Evolutionary conservation across 2,888 invertebrate genomes (phyloP).

Genomic region (Palloptera scutellata): DNA sequence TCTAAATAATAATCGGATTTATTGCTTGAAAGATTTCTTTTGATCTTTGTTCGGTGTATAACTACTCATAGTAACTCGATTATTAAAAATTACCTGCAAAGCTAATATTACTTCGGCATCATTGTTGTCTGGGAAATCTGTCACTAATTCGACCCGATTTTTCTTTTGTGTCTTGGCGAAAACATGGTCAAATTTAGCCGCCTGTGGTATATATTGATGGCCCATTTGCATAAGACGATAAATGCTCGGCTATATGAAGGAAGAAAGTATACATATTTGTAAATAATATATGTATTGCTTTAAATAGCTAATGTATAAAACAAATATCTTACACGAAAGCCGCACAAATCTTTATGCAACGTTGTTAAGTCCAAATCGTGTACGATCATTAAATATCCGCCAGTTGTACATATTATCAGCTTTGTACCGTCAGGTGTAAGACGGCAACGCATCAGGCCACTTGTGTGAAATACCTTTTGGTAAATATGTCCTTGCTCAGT

Average conservation of each 20-base stretch:
- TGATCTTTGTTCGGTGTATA: too few species aligned
- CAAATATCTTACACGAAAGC: slow-evolving; percentile 75
- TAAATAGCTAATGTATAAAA: background rate
- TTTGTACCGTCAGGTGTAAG: slow-evolving; percentile 86
- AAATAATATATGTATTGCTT: background rate
- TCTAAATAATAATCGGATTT: slow-evolving; percentile 39
- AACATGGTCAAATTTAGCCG: slow-evolving; percentile 81
- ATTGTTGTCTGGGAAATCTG: slow-evolving; percentile 86
- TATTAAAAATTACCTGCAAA: slow-evolving; percentile 70
- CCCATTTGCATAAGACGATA: slow-evolving; percentile 90
- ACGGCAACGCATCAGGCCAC: slow-evolving; percentile 75
- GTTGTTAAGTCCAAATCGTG: slow-evolving; percentile 86
- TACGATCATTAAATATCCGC: slow-evolving; percentile 87
- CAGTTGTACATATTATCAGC: slow-evolving; percentile 89
- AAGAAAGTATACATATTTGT: background rate
- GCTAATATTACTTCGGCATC: slow-evolving; percentile 92
- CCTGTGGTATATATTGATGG: slow-evolving; percentile 81
- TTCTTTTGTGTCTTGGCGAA: slow-evolving; percentile 77
- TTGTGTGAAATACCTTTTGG: slow-evolving; percentile 86
- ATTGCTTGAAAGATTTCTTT: background rate
- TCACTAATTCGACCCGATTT: slow-evolving; percentile 89
- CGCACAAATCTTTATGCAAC: slow-evolving; percentile 80
- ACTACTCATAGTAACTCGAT: background rate
- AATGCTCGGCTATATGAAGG: slow-evolving; percentile 78
- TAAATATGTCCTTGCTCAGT: slow-evolving; percentile 80